Evolutionary conservation across 1,140 invertebrate genomes (phyloP), one percentile per base, ranked within the genome.

Genomic region (Heliconius melpomene): DNA sequence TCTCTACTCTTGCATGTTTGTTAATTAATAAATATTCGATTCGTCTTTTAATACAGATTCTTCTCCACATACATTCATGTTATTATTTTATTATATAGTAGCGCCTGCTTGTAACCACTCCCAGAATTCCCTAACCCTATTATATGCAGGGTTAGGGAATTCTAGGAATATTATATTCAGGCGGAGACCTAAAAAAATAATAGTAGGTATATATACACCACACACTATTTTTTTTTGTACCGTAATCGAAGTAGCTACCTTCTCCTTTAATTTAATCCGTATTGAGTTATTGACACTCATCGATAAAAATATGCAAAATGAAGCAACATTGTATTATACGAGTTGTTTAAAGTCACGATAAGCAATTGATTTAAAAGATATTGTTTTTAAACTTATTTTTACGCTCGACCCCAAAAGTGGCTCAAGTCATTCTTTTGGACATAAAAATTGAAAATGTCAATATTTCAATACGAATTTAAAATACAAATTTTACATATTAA

Each of bases 371-470:
- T 70, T 71, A 29, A 40, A 76, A 76, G 46, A 46, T 75, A 76
- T 70, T 66, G 60, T 26, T 9, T 29, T 66, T 23, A 57, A 57
- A 57, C n/a, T 57, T 66, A 5, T 26, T 16, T 57, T 8, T n/a
- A 57, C 57, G 8, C 57, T 26, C 60, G 60, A 66, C 60, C 60
- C 60, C 60, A 66, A 29, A 29, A 16, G 29, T 66, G 60, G 50
- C 73, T 75, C 54, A 79, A 73, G 78, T 74, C 18, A 70, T 79
- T 50, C 36, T 26, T 29, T 66, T 66, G 60, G 7, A 54, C 46
- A 77, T 36, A 80, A 79, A 82, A 71, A 60, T 72, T 71, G 54
- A 54, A 75, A 79, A 82, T 82, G 57, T 80, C 81, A 82, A 80
- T 82, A 80, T 82, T 78, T 79, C 73, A 77, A 82, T 72, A 76